phyloP scores from a whole-genome alignment of 2,113 vertebrate species.

The Panthera leo region DNA sequence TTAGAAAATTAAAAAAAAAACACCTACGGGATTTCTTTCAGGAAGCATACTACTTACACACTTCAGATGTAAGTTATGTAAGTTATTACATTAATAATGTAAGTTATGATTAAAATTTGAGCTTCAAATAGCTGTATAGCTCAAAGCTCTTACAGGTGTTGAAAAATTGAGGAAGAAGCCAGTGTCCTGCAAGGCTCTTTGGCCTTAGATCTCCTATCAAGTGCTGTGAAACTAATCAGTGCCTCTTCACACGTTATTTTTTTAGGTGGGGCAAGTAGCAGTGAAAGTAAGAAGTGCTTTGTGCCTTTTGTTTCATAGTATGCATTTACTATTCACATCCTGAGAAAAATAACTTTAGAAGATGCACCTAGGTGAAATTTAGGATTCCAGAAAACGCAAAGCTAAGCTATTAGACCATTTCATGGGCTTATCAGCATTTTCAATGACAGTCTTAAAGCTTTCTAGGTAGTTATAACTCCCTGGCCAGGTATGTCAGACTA shows the following conservation, averaged over 20 bases:
- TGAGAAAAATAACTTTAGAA: constrained; percentile 27
- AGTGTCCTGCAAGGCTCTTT: not conserved
- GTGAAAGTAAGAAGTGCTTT: not conserved
- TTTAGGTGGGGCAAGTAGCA: not conserved
- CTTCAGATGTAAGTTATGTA: not conserved
- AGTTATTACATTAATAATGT: not conserved
- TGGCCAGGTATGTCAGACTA: not conserved
- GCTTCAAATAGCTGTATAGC: not conserved
- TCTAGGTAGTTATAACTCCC: not conserved
- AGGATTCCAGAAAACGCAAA: not conserved
- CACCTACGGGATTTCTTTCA: not conserved
- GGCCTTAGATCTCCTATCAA: not conserved
- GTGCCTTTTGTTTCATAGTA: not conserved
- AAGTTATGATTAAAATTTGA: not conserved
- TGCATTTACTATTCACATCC: not conserved
- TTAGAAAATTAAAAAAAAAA: not conserved
- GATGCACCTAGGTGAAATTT: constrained; percentile 8
- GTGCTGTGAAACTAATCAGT: not conserved
- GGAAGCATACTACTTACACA: not conserved
- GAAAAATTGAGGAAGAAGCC: constrained; percentile 20
- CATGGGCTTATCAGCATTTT: not conserved
- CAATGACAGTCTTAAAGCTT: not conserved
- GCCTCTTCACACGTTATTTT: not conserved
- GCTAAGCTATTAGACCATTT: not conserved
- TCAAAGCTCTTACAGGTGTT: not conserved